Base-by-base conservation (phyloP, 1,140 invertebrate species). In the Drosophila sucinea region DNA sequence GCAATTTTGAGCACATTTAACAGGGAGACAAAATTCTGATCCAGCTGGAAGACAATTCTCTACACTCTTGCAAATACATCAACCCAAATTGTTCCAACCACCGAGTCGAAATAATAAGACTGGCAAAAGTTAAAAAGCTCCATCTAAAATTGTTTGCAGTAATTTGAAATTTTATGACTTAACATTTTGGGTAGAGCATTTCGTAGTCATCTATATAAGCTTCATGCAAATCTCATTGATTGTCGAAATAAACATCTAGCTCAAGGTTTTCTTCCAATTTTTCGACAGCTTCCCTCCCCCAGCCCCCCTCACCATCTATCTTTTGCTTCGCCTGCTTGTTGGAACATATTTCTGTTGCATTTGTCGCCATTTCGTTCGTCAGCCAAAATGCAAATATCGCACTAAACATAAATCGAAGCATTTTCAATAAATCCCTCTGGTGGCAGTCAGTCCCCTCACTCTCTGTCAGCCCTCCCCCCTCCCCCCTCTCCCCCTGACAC, bases 371-470 rank as follows among this genome's bases (percentile, higher is more conserved):
- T 77, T 67, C 40, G 77, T 74, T 79, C 67, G 73, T 80, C 81
- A 77, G 81, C 62, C 82, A 75, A 86, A 85, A 86, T 85, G 82
- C 82, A 85, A 86, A 85, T 85, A 81, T 85, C 74, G 81, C 78
- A 75, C 73, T 85, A 86, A 85, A 85, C 82, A 81, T 86, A 85
- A 85, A 87, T 85, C 83, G 79, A 85, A 85, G 79, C 79, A 82
- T 81, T 87, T 85, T 82, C 71, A 85, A 85, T 87, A 85, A 85
- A 85, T 79, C 62, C 82, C 68, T 64, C 64, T 62, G 58, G 65
- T 65, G 56, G 58, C 76, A 58, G 55, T 33, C 30, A 30, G 5
- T 30, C 17, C 17, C 32, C 56, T 3, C 30, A 17, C 29, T 40
- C 38, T 60, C 11, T 56, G 17, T 29, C 23, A 60, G 6, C 38